These are phyloP conservation scores for Lerema accius DNA, from an alignment of 1,140 invertebrate species.

Conservation along the genomic window DNA sequence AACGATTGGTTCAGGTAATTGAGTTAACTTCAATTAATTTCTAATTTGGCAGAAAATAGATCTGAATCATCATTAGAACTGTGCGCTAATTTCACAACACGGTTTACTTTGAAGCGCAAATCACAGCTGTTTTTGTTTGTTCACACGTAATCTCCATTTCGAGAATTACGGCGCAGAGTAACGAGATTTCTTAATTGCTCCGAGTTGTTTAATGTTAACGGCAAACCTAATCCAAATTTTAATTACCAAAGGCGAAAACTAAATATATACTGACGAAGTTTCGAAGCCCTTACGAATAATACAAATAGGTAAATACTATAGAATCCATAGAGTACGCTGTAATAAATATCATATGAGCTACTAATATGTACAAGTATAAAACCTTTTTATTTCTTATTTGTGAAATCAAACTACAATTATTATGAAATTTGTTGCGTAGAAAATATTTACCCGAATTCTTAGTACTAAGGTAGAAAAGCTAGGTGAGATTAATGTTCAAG, in stretches of 20 bases:
- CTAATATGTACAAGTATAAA: no score
- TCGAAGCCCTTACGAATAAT: slow-evolving; percentile 3
- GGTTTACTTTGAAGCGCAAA: slow-evolving; percentile 14
- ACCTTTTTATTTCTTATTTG: no score
- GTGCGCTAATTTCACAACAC: slow-evolving; percentile 23
- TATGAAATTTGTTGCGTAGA: no score
- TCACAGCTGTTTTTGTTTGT: slow-evolving; percentile 36
- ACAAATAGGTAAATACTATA: background rate
- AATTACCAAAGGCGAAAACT: slow-evolving; percentile 16
- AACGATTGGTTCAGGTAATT: background rate
- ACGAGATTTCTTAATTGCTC: slow-evolving; percentile 41
- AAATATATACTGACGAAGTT: slow-evolving; percentile 23
- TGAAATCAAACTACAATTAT: no score
- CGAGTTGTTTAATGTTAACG: slow-evolving; percentile 39
- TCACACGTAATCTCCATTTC: slow-evolving; percentile 38
- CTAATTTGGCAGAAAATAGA: slow-evolving; percentile 1
- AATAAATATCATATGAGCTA: no score
- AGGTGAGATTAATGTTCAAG: no score
- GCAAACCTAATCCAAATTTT: slow-evolving; percentile 25
- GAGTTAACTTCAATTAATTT: background rate
- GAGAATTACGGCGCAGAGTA: slow-evolving; percentile 38
- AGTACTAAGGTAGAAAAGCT: no score
- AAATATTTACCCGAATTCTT: no score
- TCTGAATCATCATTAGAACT: slow-evolving; percentile 7
- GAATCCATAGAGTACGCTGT: no score